phyloP scores from a whole-genome alignment of 2,113 vertebrate species.

The Conger conger region DNA sequence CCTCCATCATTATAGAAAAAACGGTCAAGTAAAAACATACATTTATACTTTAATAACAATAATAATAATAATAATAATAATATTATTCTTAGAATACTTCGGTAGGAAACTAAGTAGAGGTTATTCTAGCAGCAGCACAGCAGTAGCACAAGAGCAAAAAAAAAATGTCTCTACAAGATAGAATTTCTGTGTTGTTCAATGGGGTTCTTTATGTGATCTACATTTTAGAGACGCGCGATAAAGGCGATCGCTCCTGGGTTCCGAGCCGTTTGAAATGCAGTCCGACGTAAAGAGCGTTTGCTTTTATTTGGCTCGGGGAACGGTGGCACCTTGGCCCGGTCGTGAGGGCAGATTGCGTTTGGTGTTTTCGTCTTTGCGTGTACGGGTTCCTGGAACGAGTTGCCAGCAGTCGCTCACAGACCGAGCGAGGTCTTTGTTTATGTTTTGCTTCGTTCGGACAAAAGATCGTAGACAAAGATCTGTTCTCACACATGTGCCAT shows the following conservation, averaged over 20 bases:
- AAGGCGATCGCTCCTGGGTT: not conserved
- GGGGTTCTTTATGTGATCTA: not conserved
- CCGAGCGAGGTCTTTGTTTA: slow-evolving; percentile 3
- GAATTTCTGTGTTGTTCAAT: no score
- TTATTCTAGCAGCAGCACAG: no score
- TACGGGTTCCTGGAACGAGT: not conserved
- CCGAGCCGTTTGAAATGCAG: not conserved
- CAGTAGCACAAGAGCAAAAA: no score
- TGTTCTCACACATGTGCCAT: slow-evolving; percentile 38
- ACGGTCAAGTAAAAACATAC: no score
- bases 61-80: no score
- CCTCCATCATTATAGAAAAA: no score
- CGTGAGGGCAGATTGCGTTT: not conserved
- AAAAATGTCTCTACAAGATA: no score
- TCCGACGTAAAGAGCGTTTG: not conserved
- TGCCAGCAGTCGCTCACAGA: not conserved
- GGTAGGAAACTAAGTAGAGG: no score
- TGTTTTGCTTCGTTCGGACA: not conserved
- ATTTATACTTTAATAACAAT: no score
- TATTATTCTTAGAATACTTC: no score
- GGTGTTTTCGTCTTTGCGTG: not conserved
- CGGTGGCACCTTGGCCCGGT: not conserved
- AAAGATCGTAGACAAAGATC: slow-evolving; percentile 9
- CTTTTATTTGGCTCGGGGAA: not conserved
- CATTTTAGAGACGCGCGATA: not conserved